Base-by-base conservation (phyloP, 1,140 invertebrate genomes). In the Pogonognathellus flavescens region DNA sequence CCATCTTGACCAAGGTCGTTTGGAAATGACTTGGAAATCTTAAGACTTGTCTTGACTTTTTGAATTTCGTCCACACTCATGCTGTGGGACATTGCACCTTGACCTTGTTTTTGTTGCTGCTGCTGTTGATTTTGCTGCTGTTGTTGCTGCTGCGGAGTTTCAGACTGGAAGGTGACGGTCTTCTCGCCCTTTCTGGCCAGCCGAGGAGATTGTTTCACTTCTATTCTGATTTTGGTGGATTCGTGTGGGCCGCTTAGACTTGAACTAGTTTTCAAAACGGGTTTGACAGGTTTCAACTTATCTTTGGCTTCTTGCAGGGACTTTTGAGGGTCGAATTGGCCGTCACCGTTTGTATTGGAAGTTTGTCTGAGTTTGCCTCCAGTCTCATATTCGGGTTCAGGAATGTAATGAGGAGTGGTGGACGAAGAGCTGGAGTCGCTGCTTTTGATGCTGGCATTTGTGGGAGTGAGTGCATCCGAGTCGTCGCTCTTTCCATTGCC, bases 21-120 rank as follows among this genome's bases (percentile, higher is more conserved):
- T 14, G 95, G 95, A 90, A 95, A 96, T 5, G 95, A 96, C 89
- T 95, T 95, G 6, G 95, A 96, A 80, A 94, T 95, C 90, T 96
- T 96, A 25, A 97, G 91, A 89, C 95, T 93, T 70, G 95, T 95
- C 85, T 95, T 92, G 62, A 95, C 90, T 86, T 95, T 96, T 89
- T 96, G 95, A 76, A 97, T 96, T 90, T 97, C 95, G 89, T 96
- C 95, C 60, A 96, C 95, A 82, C 94, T 96, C 90, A 96, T 95
- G 55, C 95, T 95, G 89, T 96, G 95, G 55, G 95, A 94, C 89
- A 96, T 87, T 80, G 84, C 82, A 0, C 60, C 49, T 16, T 13
- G n/a, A 53, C 49, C n/a, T 16, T 57, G 62, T 20, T 20, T 22
- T 82, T 80, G n/a, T 5, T n/a, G 13, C 50, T 10, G 72, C 1